phyloP scores from a whole-genome alignment of 1,140 invertebrate species.

The Ectropis grisescens region DNA sequence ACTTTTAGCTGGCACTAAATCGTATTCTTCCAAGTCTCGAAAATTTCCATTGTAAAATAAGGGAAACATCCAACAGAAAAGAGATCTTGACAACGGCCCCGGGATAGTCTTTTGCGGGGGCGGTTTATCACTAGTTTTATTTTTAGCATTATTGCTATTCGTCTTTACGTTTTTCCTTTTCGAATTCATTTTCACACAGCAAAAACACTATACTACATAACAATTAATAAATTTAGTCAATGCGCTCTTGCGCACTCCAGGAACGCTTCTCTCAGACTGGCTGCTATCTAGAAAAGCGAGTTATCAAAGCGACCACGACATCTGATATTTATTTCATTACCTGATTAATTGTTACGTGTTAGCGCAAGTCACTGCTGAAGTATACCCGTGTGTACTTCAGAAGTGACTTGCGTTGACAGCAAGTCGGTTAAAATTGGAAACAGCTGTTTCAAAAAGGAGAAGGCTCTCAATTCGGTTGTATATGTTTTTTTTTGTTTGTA shows the following conservation, averaged over 20 bases:
- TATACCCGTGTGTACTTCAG: too few species aligned
- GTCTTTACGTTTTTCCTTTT: conserved; percentile 3
- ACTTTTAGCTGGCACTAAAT: conserved; percentile 74
- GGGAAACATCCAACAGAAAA: conserved; percentile 74
- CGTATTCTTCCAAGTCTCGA: conserved; percentile 75
- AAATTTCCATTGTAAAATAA: conserved; percentile 74
- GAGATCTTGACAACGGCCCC: conserved; percentile 31
- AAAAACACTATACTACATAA: too few species aligned
- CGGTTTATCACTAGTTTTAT: conserved; percentile 13
- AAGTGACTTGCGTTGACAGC: too few species aligned
- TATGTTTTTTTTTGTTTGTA: too few species aligned
- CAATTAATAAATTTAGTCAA: neutral
- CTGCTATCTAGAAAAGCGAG: neutral
- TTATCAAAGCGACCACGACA: too few species aligned
- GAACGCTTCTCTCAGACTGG: conserved; percentile 3
- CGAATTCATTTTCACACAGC: neutral
- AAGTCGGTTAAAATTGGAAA: too few species aligned
- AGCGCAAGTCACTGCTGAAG: too few species aligned
- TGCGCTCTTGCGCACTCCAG: conserved; percentile 4
- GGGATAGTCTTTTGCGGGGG: conserved; percentile 24
- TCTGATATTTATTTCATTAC: too few species aligned
- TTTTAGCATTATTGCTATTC: conserved; percentile 5
- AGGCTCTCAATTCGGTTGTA: too few species aligned
- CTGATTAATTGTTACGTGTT: too few species aligned
- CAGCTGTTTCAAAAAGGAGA: too few species aligned